Conservation (phyloP, 30 jellyfish, hydroid and myxozoan genomes). For the Hydractinia echinata region DNA sequence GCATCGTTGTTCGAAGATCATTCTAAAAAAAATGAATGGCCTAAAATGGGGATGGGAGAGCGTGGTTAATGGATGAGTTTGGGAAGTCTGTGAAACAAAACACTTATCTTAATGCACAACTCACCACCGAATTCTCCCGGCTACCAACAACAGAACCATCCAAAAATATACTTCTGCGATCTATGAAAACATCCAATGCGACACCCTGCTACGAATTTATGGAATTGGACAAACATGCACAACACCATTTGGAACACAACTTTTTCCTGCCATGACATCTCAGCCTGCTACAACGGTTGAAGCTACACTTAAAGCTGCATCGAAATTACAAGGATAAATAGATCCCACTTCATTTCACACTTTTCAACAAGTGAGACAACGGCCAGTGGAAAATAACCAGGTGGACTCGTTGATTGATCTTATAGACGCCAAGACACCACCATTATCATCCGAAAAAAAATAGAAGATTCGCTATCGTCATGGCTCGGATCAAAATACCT, state of each 20-base stretch:
- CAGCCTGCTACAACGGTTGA: not conserved
- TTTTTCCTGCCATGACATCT: no score
- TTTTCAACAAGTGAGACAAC: not conserved
- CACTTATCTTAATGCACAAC: not conserved
- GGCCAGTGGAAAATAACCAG: not conserved
- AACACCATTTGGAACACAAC: no score
- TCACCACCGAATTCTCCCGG: not conserved
- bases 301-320: not conserved
- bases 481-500: not conserved
- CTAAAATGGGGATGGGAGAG: not conserved
- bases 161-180: no score
- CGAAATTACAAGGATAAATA: not conserved
- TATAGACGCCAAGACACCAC: not conserved
- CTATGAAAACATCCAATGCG: no score
- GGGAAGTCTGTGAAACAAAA: not conserved
- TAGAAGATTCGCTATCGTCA: not conserved
- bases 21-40: not conserved
- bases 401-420: not conserved
- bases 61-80: slow-evolving; percentile 4
- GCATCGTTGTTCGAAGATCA: not conserved
- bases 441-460: not conserved
- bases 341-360: not conserved
- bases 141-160: not conserved
- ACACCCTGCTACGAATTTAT: no score
- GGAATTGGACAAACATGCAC: no score